A percentile compares a stretch with the other conserved stretches of the same genome.
These are phyloP conservation scores for Tinea semifulvella DNA, from an alignment of 2,888 invertebrate species.

Conservation along the genomic window DNA sequence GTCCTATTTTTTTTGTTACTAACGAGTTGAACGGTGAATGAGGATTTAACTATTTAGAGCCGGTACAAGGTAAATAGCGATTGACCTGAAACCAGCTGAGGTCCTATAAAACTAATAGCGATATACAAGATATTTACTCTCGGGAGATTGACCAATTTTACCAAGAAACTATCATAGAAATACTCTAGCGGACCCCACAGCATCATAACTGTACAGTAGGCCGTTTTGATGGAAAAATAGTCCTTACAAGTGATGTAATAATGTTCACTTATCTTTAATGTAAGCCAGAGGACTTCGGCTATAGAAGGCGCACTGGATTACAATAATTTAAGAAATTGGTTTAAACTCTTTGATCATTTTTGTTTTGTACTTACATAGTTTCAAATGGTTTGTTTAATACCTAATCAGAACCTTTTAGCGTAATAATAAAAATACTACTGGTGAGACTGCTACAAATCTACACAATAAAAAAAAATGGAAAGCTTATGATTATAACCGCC, in stretches of 20 bases:
- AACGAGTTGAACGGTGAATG: too few relatives aligned
- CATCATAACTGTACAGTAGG: constrained; percentile 33
- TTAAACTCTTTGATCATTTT: background rate
- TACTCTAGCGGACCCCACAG: constrained; percentile 29
- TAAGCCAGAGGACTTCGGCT: too few relatives aligned
- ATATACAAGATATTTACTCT: constrained; percentile 16
- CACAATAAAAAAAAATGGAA: too few relatives aligned
- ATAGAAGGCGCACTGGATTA: background rate
- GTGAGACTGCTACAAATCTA: too few relatives aligned
- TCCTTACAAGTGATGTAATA: too few relatives aligned
- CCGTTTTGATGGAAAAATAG: too few relatives aligned
- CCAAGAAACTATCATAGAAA: constrained; percentile 31
- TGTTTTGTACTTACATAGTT: background rate
- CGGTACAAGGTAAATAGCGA: constrained; percentile 8
- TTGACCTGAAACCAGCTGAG: constrained; percentile 4
- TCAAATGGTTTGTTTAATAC: too few relatives aligned
- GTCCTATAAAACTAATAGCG: constrained; percentile 13
- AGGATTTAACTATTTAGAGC: too few relatives aligned
- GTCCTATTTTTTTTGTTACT: too few relatives aligned
- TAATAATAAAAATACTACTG: too few relatives aligned
- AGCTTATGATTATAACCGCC: background rate
- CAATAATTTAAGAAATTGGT: constrained; percentile 5
- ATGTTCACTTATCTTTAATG: too few relatives aligned
- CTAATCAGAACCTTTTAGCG: too few relatives aligned
- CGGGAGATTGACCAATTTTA: constrained; percentile 19